Base-by-base conservation (phyloP, 2,113 vertebrate genomes). In the Cranoglanis bouderius region DNA sequence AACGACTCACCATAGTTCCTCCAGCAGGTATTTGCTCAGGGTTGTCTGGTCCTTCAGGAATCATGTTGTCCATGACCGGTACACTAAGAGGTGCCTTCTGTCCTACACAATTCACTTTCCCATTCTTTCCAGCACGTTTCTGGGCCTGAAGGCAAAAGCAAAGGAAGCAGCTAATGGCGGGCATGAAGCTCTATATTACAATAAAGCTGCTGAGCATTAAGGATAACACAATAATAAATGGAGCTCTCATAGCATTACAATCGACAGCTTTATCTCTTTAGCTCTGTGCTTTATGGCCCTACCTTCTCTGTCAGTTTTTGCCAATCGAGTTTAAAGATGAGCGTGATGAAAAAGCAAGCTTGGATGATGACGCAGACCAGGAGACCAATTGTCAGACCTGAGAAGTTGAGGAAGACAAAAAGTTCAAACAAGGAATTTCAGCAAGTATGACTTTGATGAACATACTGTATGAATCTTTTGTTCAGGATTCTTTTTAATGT, bases 311-410 rank as follows among this genome's bases (percentile, higher is more conserved):
- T 96, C 57, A 96, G 95, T 82, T 95, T 96, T 87, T 95, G 95
- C 98, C 98, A 98, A 51, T 99, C 92, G 4, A 98, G 95, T n/a
- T 90, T 95, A 82, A 94, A 91, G 89, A 98, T 96, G 35, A 98
- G 90, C 77, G 86, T 1, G 0, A 95, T 89, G 87, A 98, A 97
- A 72, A 96, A 97, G 24, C 88, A 38, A 0, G 92, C 85, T 91
- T 98, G 95, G 8, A 96, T 35, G 0, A 90, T 13, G 12, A 93
- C 81, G 77, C 95, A 97, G 21, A 95, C 12, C 0, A 96, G 90
- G 63, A 98, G 92, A 1, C 98, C 97, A 0, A 95, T 70, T 97
- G 97, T 98, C 8, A 97, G 93, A 83, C 98, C 98, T 98, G 88
- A 46, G 85, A 88, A 75, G 3, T 77, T 89, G 0, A 0, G 59